phyloP scores from a whole-genome alignment of 1,140 invertebrate species.

The Agrilus planipennis region DNA sequence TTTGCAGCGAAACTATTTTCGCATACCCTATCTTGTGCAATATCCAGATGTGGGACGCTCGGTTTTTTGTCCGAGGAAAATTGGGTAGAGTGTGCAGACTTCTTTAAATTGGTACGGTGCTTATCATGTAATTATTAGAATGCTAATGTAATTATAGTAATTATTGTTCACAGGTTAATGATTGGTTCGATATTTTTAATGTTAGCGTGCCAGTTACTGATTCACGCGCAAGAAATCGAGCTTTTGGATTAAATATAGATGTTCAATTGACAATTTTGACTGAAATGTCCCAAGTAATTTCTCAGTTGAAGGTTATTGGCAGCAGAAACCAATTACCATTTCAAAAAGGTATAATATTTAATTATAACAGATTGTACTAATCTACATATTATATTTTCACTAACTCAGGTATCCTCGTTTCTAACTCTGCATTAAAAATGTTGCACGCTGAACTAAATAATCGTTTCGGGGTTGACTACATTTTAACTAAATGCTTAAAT shows the following conservation, averaged over 20 bases:
- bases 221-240: neutral
- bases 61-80: neutral
- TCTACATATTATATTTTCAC: conserved; percentile 7
- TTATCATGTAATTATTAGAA: too few species aligned
- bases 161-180: too few species aligned
- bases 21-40: conserved; percentile 1
- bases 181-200: conserved; percentile 7
- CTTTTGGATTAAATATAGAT: conserved; percentile 5
- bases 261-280: conserved; percentile 1
- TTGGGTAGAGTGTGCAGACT: neutral
- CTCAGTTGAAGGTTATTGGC: neutral
- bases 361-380: conserved; percentile 8
- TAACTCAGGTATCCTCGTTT: too few species aligned
- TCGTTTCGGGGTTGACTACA: conserved; percentile 9
- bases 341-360: conserved; percentile 7
- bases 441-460: conserved; percentile 9
- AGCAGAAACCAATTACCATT: neutral
- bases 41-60: neutral
- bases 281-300: conserved; percentile 3
- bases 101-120: conserved; percentile 2
- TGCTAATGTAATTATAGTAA: too few species aligned
- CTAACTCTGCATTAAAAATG: too few species aligned
- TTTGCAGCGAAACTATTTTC: conserved; percentile 4
- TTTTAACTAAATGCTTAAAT: conserved; percentile 12
- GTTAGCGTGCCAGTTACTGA: neutral